Evolutionary conservation across 2,888 invertebrate species (phyloP).

Genomic region (Lepetodrilus schrolli): DNA sequence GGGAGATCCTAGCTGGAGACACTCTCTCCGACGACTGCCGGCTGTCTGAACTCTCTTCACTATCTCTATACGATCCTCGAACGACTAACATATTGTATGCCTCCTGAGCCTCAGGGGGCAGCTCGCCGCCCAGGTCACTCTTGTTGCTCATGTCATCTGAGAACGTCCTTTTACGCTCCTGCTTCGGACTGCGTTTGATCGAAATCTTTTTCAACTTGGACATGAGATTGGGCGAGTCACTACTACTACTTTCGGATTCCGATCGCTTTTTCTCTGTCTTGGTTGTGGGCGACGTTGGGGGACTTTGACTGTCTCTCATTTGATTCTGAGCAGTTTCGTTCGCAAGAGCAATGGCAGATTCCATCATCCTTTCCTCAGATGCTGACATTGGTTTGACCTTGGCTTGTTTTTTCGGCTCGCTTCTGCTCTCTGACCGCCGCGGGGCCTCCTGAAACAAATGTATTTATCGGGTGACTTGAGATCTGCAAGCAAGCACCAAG

Average conservation of each 20-base stretch:
- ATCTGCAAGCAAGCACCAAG: background rate
- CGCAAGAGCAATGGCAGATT: constrained; percentile 93
- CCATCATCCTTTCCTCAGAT: constrained; percentile 91
- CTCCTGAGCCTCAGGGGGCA: constrained; percentile 88
- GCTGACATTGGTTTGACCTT: constrained; percentile 92
- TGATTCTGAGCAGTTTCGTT: constrained; percentile 84
- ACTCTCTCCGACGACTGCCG: constrained; percentile 26
- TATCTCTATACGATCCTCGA: constrained; percentile 73
- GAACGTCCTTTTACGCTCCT: constrained; percentile 84
- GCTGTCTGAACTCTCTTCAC: constrained; percentile 10
- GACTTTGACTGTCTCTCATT: constrained; percentile 45
- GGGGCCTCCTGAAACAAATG: constrained; percentile 35
- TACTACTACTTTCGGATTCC: constrained; percentile 50
- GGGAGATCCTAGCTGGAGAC: constrained; percentile 30
- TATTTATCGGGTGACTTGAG: background rate
- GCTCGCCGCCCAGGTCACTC: constrained; percentile 76
- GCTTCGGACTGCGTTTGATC: constrained; percentile 79
- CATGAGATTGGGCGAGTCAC: constrained; percentile 57
- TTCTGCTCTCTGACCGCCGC: constrained; percentile 37
- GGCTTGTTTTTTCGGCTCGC: constrained; percentile 60
- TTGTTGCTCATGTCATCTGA: constrained; percentile 82
- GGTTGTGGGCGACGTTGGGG: constrained; percentile 42
- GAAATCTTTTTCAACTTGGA: constrained; percentile 59
- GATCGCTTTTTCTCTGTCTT: constrained; percentile 40
- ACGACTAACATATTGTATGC: constrained; percentile 95